phyloP scores from a whole-genome alignment of 2,888 invertebrate species.

The Lathronympha strigana region DNA sequence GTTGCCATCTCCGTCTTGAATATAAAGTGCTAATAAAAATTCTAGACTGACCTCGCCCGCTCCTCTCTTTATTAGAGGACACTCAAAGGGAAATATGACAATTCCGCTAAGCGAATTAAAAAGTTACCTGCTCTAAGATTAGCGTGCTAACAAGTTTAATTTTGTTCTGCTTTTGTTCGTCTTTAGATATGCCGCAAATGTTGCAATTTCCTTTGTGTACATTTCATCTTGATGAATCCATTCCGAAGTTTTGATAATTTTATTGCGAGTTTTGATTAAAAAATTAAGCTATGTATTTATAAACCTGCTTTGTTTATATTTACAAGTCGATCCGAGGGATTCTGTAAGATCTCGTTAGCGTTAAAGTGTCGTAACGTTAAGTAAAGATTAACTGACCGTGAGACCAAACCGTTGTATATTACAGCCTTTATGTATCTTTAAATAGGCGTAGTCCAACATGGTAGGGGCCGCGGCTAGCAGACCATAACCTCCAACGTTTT shows the following conservation, averaged over 20 bases:
- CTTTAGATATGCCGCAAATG: constrained; percentile 48
- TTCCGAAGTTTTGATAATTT: constrained; percentile 38
- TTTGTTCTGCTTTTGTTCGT: constrained; percentile 65
- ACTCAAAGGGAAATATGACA: constrained; percentile 76
- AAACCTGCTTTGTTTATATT: constrained; percentile 4
- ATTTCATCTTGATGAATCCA: constrained; percentile 36
- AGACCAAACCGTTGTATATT: constrained; percentile 53
- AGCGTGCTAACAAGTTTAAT: constrained; percentile 74
- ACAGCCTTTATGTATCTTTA: constrained; percentile 53
- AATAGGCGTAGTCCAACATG: constrained; percentile 68
- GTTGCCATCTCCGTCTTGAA: constrained; percentile 53
- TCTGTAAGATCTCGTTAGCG: constrained; percentile 9
- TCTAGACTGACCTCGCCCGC: constrained; percentile 55
- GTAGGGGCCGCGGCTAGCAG: constrained; percentile 68
- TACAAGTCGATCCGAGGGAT: neutral
- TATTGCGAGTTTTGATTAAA: constrained; percentile 25
- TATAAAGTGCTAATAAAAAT: constrained; percentile 69
- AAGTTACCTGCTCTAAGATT: constrained; percentile 76
- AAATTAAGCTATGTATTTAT: constrained; percentile 8
- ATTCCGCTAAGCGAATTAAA: constrained; percentile 75
- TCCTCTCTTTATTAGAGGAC: constrained; percentile 68
- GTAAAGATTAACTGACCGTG: constrained; percentile 56
- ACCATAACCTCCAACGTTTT: constrained; percentile 77
- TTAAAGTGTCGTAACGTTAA: constrained; percentile 41
- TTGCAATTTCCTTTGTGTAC: constrained; percentile 41